Evolutionary conservation across 2,888 invertebrate genomes (phyloP), one percentile per base, ranked within the genome.

Genomic region (Dryobota labecula): DNA sequence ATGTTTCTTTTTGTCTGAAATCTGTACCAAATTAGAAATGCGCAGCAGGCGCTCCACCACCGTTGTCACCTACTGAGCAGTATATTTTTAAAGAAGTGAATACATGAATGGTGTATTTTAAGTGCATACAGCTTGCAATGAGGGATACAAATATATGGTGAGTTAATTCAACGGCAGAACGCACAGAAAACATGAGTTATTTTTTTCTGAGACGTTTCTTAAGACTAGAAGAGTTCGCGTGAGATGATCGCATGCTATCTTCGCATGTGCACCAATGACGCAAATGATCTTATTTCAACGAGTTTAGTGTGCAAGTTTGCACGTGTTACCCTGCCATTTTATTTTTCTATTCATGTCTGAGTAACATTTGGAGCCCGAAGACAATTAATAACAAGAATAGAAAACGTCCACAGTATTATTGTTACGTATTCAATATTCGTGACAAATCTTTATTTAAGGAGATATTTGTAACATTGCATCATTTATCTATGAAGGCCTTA

Each of bases 191-290:
- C n/a, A 62, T 20, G 27, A 30, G 18, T 20, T 38, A 11, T 36
- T 49, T 78, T 70, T 60, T 60, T 58, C 24, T 43, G 47, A 54
- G 13, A 51, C 18, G 8, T 57, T 0, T 38, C 33, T 49, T 38
- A 30, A 45, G 43, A 54, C 66, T 51, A 76, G 51, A 38, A n/a
- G 58, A 69, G 54, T 57, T 80, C 53, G 84, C 84, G 85, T 86
- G 86, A 74, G 83, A 84, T 78, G 70, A 67, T 82, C 69, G 76
- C 78, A 79, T 78, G 73, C 43, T 54, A 62, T 75, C 72, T 51
- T 79, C 70, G 84, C 86, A 87, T 86, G 83, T 88, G 89, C 86
- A 80, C 30, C 79, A 75, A 76, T 85, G 87, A 87, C 84, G 87
- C 78, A 86, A 86, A 86, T 79, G 64, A 69, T 80, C 64, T 78